phyloP scores from a whole-genome alignment of 2,797 vertebrate genomes.

The Falco novaeseelandiae region DNA sequence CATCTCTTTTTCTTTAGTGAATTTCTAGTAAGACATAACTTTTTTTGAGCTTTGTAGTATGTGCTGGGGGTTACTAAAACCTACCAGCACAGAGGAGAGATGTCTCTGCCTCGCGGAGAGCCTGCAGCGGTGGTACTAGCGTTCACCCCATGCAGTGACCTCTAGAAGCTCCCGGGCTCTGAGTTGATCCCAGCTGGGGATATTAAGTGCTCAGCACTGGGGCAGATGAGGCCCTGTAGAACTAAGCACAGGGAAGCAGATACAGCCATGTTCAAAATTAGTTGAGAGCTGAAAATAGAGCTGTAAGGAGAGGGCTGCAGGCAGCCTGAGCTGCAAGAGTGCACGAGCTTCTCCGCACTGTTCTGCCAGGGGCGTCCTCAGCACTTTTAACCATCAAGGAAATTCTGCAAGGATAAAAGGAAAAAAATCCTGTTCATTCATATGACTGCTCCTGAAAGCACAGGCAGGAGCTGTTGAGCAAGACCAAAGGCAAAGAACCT shows the following conservation, averaged over 20 bases:
- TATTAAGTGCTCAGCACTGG: slow-evolving; percentile 36
- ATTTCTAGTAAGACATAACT: neutral
- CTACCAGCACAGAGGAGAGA: rapidly evolving
- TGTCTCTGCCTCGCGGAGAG: neutral
- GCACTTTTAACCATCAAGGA: neutral
- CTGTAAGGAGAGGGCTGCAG: neutral
- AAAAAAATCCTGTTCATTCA: neutral
- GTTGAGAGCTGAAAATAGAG: slow-evolving; percentile 34
- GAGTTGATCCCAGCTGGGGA: neutral
- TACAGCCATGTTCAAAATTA: neutral
- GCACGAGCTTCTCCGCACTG: neutral
- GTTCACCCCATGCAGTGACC: neutral
- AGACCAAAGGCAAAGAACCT: neutral
- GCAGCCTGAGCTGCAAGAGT: neutral
- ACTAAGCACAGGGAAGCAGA: slow-evolving; percentile 5
- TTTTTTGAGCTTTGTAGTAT: neutral
- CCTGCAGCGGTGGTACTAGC: rapidly evolving
- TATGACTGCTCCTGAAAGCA: neutral
- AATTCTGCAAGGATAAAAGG: neutral
- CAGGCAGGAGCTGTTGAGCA: neutral
- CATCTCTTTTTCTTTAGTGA: neutral
- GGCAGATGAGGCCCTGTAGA: slow-evolving; percentile 32
- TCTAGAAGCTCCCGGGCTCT: neutral
- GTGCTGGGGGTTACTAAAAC: neutral
- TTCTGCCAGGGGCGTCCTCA: rapidly evolving